Evolutionary conservation across 1,140 invertebrate species (phyloP), one percentile per base, ranked within the genome.

Genomic region (Calliopsis andreniformis): DNA sequence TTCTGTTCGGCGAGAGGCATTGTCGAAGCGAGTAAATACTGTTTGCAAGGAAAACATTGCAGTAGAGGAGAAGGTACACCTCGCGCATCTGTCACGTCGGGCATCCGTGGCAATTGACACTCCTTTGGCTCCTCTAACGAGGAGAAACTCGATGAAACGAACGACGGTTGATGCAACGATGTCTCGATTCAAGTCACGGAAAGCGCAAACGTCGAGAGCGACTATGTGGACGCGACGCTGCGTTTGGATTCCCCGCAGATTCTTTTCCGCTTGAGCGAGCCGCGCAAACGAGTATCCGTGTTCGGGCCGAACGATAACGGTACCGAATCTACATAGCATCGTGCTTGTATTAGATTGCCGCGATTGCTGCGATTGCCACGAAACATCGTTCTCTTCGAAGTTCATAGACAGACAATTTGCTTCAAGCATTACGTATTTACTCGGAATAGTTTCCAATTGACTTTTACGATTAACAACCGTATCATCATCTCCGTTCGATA

Each of bases 321-420:
- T 85, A 81, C 80, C 69, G 55, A 83, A 80, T 78, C 79, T 83
- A 69, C 82, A 84, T 84, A 80, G 51, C 69, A 55, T 69, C 68
- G 53, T 55, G 49, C 61, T 51, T 61, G 67, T 68, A 49, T 23
- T 25, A 10, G 4, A 12, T 49, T 66, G 68, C 23, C 45, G 25
- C 53, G 45, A n/a, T n/a, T n/a, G n/a, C n/a, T n/a, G n/a, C n/a
- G n/a, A n/a, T n/a, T n/a, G n/a, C n/a, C 76, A 56, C 67, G 51
- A 68, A 78, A 76, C 70, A 47, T 67, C 55, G 73, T 62, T 30
- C 42, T 68, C 56, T 30, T 42, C 61, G 43, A 70, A 39, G 35
- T 39, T 39, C 35, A 39, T 39, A 5, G 35, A 10, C 35, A 5
- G 35, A 10, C 35, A 39, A 39, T 39, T 39, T 39, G 10, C 35